phyloP scores from a whole-genome alignment of 2,888 invertebrate species.

The Hypercompe scribonia region DNA sequence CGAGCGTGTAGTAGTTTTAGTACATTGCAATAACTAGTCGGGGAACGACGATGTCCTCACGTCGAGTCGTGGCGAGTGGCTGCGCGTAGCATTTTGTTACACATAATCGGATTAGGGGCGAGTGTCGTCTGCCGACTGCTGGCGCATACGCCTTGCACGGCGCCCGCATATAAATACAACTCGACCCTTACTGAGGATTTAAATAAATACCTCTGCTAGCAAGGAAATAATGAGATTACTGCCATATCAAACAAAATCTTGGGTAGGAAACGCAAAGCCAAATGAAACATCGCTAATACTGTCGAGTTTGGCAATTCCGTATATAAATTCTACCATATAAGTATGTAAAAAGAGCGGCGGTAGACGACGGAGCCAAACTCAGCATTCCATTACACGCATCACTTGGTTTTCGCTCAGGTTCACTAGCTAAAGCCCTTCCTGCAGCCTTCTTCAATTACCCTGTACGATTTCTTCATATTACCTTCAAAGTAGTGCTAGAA shows the following conservation, averaged over 20 bases:
- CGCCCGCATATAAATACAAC: constrained; percentile 73
- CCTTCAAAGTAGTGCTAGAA: constrained; percentile 40
- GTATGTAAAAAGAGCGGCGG: constrained; percentile 59
- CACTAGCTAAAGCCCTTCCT: constrained; percentile 72
- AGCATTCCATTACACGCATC: constrained; percentile 82
- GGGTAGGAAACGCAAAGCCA: constrained; percentile 19
- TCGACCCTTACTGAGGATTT: constrained; percentile 65
- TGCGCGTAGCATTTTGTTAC: constrained; percentile 82
- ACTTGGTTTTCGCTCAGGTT: constrained; percentile 74
- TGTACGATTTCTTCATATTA: constrained; percentile 61
- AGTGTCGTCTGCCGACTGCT: constrained; percentile 72
- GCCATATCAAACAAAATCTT: constrained; percentile 43
- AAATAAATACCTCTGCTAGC: constrained; percentile 53
- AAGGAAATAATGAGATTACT: constrained; percentile 56
- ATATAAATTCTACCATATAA: constrained; percentile 48
- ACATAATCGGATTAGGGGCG: constrained; percentile 81
- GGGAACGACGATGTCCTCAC: constrained; percentile 31
- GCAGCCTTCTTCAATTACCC: constrained; percentile 68
- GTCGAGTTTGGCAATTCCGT: constrained; percentile 34
- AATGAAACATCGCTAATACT: constrained; percentile 36
- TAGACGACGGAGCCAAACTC: constrained; percentile 64
- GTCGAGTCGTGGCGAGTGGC: constrained; percentile 58
- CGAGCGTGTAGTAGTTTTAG: constrained; percentile 56
- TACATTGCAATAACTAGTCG: constrained; percentile 62
- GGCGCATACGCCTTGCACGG: constrained; percentile 72